Conservation (phyloP, 1,140 invertebrate genomes). For the Coenobita brevimanus region DNA sequence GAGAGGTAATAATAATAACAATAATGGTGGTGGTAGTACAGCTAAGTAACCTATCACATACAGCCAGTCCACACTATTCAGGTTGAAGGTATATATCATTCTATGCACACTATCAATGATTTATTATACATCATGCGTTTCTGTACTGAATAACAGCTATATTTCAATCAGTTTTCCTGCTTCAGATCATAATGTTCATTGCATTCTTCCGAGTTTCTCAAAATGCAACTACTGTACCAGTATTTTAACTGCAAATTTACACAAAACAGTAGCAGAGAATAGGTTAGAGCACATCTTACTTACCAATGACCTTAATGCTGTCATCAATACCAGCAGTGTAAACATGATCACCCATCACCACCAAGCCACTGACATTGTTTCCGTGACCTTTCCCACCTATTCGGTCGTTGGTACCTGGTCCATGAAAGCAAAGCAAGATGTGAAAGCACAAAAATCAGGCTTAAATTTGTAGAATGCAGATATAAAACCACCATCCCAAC, state of each 20-base stretch:
- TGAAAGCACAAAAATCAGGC: constrained; percentile 63
- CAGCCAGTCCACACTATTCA: no score
- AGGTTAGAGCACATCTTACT: background rate
- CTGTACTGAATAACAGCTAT: no score
- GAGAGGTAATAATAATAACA: no score
- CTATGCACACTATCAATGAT: no score
- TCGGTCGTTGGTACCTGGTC: constrained; percentile 82
- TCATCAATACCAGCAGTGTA: constrained; percentile 95
- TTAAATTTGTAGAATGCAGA: constrained; percentile 72
- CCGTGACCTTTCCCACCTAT: constrained; percentile 90
- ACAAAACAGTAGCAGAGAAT: background rate
- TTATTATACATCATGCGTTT: no score
- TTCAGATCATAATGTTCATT: no score
- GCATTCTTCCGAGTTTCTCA: no score
- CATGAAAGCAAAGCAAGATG: background rate
- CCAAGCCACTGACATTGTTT: constrained; percentile 92
- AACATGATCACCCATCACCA: constrained; percentile 76
- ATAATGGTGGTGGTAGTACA: no score
- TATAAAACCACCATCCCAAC: no score
- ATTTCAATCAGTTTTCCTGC: no score
- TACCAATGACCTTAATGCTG: constrained; percentile 76
- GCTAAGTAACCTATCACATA: no score
- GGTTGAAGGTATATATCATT: no score
- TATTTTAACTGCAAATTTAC: background rate
- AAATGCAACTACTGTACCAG: background rate